Base-by-base conservation (phyloP, 2,797 vertebrate species). In the Coregonus suidteri region DNA sequence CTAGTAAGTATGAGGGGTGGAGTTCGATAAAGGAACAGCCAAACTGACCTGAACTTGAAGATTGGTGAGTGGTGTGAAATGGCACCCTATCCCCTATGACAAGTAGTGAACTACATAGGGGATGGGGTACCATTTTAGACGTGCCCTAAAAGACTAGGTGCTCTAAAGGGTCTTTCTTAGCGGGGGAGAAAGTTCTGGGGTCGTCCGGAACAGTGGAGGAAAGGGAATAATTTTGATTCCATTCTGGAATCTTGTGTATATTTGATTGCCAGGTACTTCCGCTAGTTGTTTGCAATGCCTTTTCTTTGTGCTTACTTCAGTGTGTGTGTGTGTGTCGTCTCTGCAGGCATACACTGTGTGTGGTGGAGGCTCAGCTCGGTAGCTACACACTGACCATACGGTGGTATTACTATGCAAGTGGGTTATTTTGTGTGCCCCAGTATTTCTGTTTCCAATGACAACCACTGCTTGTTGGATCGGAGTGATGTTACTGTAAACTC, bases 151-250 rank as follows among this genome's bases (percentile, higher is more conserved):
- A 91, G 86, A 86, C 90, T 89, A 92, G 88, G 92, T 90, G 88
- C 91, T 94, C 86, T 82, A 81, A 83, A 82, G 72, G 51, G 65
- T 30, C 56, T 75, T 81, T 79, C 77, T 82, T 77, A 75, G 34
- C 77, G 62, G 54, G 13, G n/a, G 68, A 74, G 73, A 70, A 70
- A 62, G 31, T 25, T 6, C 3, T n/a, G 13, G 66, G 66, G 75
- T 85, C 85, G 88, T 86, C 86, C 73, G 81, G 88, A 83, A 87
- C 86, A 83, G 80, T 84, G 89, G 91, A 94, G 95, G 96, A 96
- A 96, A 95, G 93, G 96, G 95, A 94, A 95, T 95, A 80, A 93
- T 93, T 95, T 96, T 96, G 96, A 98, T 98, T 98, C 97, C 95
- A 84, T 97, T 94, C 87, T 91, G 96, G 97, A 96, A 97, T 98